Percentiles rank a stretch among this genome's conserved stretches.
These are phyloP conservation scores for Mesorhabditis spiculigera DNA, from an alignment of 2,888 invertebrate species.

Conservation along the genomic window DNA sequence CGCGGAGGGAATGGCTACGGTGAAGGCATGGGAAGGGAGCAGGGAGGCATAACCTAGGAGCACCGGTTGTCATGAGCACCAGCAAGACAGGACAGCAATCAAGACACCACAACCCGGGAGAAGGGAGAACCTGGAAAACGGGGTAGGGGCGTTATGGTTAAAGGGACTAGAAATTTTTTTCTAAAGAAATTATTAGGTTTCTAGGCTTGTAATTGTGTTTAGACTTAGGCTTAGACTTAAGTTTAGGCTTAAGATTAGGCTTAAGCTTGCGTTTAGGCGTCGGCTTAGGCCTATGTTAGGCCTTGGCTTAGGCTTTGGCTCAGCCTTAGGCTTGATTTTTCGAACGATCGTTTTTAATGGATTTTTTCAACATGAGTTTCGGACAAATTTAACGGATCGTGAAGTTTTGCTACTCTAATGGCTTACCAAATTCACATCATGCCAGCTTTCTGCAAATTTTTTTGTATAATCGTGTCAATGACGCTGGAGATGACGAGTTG, in stretches of 20 bases:
- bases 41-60: too few relatives aligned
- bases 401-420: too few relatives aligned
- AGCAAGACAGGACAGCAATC: too few relatives aligned
- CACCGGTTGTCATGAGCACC: too few relatives aligned
- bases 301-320: not conserved
- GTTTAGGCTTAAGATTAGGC: not conserved
- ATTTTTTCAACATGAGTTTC: not conserved
- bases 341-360: not conserved
- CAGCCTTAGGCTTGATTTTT: constrained; percentile 3
- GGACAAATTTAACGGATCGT: not conserved
- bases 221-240: constrained; percentile 6
- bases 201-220: not conserved
- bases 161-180: not conserved
- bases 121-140: too few relatives aligned
- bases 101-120: too few relatives aligned
- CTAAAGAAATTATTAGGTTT: not conserved
- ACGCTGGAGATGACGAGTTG: constrained; percentile 40
- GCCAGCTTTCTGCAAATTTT: constrained; percentile 41
- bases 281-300: not conserved
- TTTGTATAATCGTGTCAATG: constrained; percentile 42
- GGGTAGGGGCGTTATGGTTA: too few relatives aligned
- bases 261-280: not conserved
- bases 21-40: too few relatives aligned
- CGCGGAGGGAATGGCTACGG: too few relatives aligned
- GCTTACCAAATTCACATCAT: constrained; percentile 33